Conservation (phyloP, 2,888 invertebrate genomes). For the Plutella xylostella region DNA sequence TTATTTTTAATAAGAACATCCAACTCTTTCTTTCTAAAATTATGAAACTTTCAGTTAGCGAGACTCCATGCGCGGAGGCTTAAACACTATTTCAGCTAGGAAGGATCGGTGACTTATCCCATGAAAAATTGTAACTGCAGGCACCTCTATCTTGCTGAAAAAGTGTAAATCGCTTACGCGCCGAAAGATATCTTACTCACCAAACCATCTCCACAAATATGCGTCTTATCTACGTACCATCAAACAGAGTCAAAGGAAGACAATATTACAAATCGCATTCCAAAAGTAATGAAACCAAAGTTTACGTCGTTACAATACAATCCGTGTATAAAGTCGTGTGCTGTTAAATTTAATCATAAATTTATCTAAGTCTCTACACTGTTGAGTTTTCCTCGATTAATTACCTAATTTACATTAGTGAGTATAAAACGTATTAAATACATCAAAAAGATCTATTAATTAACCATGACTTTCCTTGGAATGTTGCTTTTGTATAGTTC, state of each 20-base stretch:
- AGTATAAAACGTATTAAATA: slow-evolving; percentile 67
- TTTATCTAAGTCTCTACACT: slow-evolving; percentile 23
- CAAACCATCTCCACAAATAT: background rate
- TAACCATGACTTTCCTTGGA: slow-evolving; percentile 35
- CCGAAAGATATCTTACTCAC: background rate
- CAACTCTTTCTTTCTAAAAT: no score
- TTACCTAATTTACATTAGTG: slow-evolving; percentile 50
- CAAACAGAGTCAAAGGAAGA: background rate
- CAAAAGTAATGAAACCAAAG: background rate
- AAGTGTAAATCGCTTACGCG: background rate
- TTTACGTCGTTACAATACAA: background rate
- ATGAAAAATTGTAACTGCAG: no score
- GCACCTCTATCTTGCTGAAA: no score
- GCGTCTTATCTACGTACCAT: background rate
- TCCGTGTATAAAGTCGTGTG: background rate
- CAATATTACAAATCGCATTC: background rate
- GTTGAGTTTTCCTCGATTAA: slow-evolving; percentile 34
- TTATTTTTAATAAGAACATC: no score
- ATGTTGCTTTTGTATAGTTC: slow-evolving; percentile 26
- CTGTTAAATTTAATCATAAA: background rate
- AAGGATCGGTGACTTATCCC: no score
- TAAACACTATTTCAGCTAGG: no score
- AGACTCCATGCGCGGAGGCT: no score
- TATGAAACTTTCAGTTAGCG: no score
- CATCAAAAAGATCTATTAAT: slow-evolving; percentile 54